Base-by-base conservation (phyloP, 2,888 invertebrate genomes). In the Drosophila neonasuta region DNA sequence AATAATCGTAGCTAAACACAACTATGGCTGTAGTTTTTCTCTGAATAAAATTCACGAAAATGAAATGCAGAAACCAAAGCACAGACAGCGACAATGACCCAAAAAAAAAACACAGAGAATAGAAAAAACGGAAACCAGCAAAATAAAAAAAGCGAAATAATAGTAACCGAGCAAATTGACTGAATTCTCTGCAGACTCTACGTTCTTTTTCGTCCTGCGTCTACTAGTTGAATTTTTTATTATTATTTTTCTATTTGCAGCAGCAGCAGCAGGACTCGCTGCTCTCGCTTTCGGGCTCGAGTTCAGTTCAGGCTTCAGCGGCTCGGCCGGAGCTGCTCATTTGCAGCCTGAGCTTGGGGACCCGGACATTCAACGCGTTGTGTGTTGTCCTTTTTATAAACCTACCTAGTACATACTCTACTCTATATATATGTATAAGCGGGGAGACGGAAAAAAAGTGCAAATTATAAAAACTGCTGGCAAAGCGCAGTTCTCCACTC, bases 401-500 rank as follows among this genome's bases (percentile, higher is more conserved):
- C 32, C 11, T 11, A 17, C 20, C 8, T 29, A 36, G n/a, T 45
- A 11, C 24, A 11, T 24, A 24, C 24, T 24, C 24, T 24, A 24
- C 11, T 20, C 10, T 20, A 11, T 34, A 49, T 30, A 11, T 34
- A 49, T 30, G 6, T 34, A 30, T 52, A 54, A 30, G n/a, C 42
- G 32, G 10, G 34, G 32, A 32, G 54, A 32, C 30, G 9, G 6
- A 11, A 51, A 65, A 77, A 73, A 76, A 82, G 77, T 83, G 87
- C 77, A 83, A 83, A 87, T 83, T 87, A 87, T 79, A 83, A 87
- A 85, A 87, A 81, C 68, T 85, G 87, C 85, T 87, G 78, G 83
- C 87, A 82, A 87, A 85, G 82, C 87, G 74, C 80, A 71, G 79
- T 41, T 57, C 74, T 58, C 63, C 74, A 73, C 74, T 74, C 74